Base-by-base conservation (phyloP, 1,140 invertebrate genomes). In the Bilobella aurantiaca region DNA sequence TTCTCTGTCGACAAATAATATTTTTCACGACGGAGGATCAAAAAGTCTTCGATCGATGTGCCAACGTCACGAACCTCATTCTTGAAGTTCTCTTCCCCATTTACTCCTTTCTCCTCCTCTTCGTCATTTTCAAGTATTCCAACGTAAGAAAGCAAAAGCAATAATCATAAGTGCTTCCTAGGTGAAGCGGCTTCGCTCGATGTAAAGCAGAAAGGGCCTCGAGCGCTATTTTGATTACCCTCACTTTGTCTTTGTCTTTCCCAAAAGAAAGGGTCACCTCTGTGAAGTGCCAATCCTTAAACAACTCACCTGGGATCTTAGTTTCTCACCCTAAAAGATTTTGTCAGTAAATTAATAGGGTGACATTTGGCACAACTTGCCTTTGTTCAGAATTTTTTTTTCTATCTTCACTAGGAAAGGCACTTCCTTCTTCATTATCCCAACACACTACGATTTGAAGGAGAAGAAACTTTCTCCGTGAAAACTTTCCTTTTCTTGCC, bases 91-190 rank as follows among this genome's bases (percentile, higher is more conserved):
- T 87, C 18, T 82, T 83, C 70, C 85, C 86, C 0, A 73, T 85
- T 2, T 88, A 86, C 75, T 86, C 85, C 28, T 86, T 88, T 71
- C 76, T 86, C 32, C 82, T 87, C 68, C 78, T 88, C 1, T 88
- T 83, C 76, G 86, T 88, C 73, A 83, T 86, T 65, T 88, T 87
- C 75, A 88, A 88, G 75, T 88, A 87, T 75, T 87, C 85, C 1
- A 88, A 87, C 73, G 85, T 87, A 75, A 84, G 83, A 68, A 57
- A 23, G 49, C 5, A 53, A 53, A 56, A 49, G 37, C 60, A 62
- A 62, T 62, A 62, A 62, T 62, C 12, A 62, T 62, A 62, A 62
- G 60, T 62, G 60, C 60, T 47, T 61, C 32, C 2, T n/a, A 8
- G 12, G 12, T 21, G 12, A 30, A 42, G 34, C 18, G 18, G 34